phyloP scores from a whole-genome alignment of 1,140 invertebrate species.

The Formica exsecta region DNA sequence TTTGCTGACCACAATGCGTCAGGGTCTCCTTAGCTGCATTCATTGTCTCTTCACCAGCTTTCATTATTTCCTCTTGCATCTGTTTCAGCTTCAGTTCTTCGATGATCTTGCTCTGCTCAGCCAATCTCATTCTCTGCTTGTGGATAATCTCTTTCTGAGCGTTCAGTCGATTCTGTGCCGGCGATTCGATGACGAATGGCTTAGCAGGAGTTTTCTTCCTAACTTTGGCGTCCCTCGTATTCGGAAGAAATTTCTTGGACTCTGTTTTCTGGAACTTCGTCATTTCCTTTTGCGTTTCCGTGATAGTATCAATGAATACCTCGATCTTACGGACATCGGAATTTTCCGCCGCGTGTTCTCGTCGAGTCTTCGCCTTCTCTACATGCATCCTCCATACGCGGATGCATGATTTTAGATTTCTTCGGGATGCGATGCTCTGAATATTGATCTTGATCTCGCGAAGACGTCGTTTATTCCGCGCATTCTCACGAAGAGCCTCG shows the following conservation, averaged over 20 bases:
- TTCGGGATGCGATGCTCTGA: conserved; percentile 51
- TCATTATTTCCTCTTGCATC: conserved; percentile 77
- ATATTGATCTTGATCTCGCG: conserved; percentile 75
- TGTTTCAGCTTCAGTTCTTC: conserved; percentile 83
- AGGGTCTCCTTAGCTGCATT: conserved; percentile 78
- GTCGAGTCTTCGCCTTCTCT: conserved; percentile 27
- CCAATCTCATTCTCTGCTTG: conserved; percentile 80
- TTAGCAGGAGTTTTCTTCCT: conserved; percentile 7
- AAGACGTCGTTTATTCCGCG: conserved; percentile 66
- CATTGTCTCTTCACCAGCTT: conserved; percentile 76
- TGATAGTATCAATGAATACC: conserved; percentile 80
- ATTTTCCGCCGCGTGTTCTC: conserved; percentile 58
- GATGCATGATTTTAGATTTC: conserved; percentile 71
- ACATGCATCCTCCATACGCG: conserved; percentile 72
- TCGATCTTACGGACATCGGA: conserved; percentile 81
- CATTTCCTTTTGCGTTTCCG: conserved; percentile 79
- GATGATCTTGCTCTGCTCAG: conserved; percentile 81
- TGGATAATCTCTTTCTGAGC: conserved; percentile 82
- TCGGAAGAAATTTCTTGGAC: conserved; percentile 35
- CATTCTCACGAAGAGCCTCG: conserved; percentile 66
- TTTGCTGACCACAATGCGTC: conserved; percentile 77
- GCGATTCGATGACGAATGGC: conserved; percentile 62
- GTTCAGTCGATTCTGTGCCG: conserved; percentile 76
- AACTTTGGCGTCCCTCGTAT: neutral
- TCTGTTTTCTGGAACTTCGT: conserved; percentile 34